Evolutionary conservation across 2,113 vertebrate species (phyloP), one percentile per base, ranked within the genome.

Genomic region (Pleuronectes platessa): DNA sequence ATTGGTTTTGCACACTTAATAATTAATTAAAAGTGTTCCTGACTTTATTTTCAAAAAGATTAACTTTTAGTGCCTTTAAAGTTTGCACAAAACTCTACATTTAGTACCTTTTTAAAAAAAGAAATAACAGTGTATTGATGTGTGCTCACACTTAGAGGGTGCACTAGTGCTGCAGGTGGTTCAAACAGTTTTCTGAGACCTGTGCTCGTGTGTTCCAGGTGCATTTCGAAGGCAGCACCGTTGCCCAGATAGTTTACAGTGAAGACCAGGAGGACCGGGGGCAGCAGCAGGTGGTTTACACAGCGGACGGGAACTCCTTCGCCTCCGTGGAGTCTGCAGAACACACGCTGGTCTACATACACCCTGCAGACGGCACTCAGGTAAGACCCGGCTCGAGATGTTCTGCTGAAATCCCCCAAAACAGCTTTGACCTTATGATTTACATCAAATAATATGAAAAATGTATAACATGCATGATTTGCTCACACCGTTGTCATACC

Each of bases 341-440:
- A 88, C 98, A 99, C 88, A 99, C 98, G 0, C 93, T 99, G 23
- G 97, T 99, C 78, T 99, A 99, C 94, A 99, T 99, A 79, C 98
- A 99, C 77, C 97, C 97, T 0, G 96, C 97, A 76, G 97, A 99
- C 90, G 97, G 96, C 49, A 91, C 95, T 0, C 97, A 97, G 96
- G 98, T 97, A 84, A 87, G 81, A 67, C 14, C 4, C 6, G 1
- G 24, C 24, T 5, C 3, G n/a, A 56, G 0, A 15, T 4, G 5
- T 49, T 27, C n/a, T 37, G 7, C 26, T 69, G 21, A 26, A 8
- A 27, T 27, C 26, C 4, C 26, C 3, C 12, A 42, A 13, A 42
- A 10, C 37, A 31, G 27, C 27, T 31, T 31, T 31, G 27, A 7
- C 27, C 27, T 6, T 6, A 7, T 5, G 27, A 31, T 31, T 31